phyloP scores from a whole-genome alignment of 1,140 invertebrate species.

The Xylocopa sonorina region DNA sequence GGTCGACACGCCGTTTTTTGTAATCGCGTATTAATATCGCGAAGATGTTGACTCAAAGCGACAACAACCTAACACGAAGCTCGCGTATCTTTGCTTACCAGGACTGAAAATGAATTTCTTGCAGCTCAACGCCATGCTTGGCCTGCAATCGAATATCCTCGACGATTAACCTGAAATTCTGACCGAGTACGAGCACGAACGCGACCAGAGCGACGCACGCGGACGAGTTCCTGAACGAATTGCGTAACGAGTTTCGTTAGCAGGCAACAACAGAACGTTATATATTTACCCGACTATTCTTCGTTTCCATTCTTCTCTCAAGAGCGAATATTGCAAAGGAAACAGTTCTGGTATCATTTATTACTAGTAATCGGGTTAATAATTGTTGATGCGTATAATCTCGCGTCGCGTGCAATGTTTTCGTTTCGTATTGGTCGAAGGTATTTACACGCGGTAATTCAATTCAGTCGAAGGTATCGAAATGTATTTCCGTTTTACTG shows the following conservation, averaged over 20 bases:
- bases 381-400: not conserved
- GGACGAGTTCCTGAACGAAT: not conserved
- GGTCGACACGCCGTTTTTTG: not conserved
- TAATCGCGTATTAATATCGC: no score
- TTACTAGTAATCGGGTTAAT: rapidly evolving
- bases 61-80: not conserved
- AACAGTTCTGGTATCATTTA: not conserved
- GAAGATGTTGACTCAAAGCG: not conserved
- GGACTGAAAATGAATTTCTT: conserved; percentile 73
- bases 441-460: not conserved
- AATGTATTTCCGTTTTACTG: not conserved
- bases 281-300: not conserved
- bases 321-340: no score
- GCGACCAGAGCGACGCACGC: not conserved
- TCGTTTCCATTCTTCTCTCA: rapidly evolving
- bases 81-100: conserved; percentile 71
- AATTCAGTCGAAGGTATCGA: not conserved
- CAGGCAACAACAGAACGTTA: not conserved
- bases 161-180: not conserved
- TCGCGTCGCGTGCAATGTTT: no score
- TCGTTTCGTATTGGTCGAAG: not conserved
- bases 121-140: conserved; percentile 73
- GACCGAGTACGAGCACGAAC: not conserved
- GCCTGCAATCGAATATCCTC: not conserved
- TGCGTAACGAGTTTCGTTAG: conserved; percentile 14